Conservation (phyloP, 2,888 invertebrate species). For the Eristalis tenax region DNA sequence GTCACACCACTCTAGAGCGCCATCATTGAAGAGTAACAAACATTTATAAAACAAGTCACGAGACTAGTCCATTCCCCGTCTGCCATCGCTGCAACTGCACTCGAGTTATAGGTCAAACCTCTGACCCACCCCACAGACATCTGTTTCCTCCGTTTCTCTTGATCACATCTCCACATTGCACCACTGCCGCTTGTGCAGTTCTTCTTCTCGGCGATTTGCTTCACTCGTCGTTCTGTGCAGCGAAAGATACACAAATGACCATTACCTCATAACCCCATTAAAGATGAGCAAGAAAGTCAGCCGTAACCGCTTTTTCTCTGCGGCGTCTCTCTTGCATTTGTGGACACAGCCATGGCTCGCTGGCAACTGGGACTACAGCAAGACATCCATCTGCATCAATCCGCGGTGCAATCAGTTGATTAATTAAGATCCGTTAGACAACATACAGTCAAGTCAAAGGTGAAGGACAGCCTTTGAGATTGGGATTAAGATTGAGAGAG, state of each 20-base stretch:
- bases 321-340: background rate
- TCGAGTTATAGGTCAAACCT: background rate
- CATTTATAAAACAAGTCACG: background rate
- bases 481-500: background rate
- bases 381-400: background rate
- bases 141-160: background rate
- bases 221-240: conserved; percentile 15
- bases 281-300: conserved; percentile 36
- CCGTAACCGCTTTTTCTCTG: conserved; percentile 14
- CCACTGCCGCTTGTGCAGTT: background rate
- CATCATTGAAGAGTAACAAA: too few species aligned
- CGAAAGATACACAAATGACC: conserved; percentile 42
- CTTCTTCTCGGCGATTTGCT: background rate
- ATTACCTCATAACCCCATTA: conserved; percentile 69
- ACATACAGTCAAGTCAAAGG: conserved; percentile 34
- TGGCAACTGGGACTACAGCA: background rate
- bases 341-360: conserved; percentile 25
- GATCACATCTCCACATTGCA: background rate
- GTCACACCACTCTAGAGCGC: too few species aligned
- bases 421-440: conserved; percentile 39
- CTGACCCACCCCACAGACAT: background rate
- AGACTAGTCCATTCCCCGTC: background rate
- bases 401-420: conserved; percentile 32
- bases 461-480: conserved; percentile 53
- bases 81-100: background rate